Base-by-base conservation (phyloP, 2,797 vertebrate genomes). In the Fistularia commersonii region DNA sequence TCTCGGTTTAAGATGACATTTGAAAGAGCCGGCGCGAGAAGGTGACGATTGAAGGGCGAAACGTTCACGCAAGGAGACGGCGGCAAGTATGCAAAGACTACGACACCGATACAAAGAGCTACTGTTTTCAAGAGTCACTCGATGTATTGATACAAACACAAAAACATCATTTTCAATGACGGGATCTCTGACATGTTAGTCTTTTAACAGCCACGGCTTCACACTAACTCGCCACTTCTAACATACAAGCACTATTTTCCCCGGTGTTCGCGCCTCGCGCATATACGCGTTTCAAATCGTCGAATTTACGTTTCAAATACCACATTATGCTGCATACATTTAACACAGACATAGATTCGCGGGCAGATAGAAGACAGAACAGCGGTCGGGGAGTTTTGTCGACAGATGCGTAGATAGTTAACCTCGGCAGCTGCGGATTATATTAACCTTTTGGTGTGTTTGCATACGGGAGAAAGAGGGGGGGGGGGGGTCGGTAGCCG, bases 401-500 rank as follows among this genome's bases (percentile, higher is more conserved):
- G 72, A 80, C 77, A 73, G 69, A 66, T 69, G 53, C 59, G 51
- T 58, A 69, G 69, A 79, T 65, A 69, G 75, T 85, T 86, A 81
- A 80, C 77, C 79, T 76, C 67, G 64, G 77, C 58, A 65, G 69
- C 48, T 23, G 72, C 64, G 69, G 81, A 81, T 85, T 85, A 79
- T 81, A 85, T 84, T 85, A 87, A 87, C 84, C 83, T 87, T 85
- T 85, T 74, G 76, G 65, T 75, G 54, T 52, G 54, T 83, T 81
- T 80, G 77, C 75, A 80, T 78, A 73, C 59, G 56, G 53, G 49
- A 44, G 51, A 57, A 52, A 36, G 46, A 59, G 58, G 42, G 37
- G 15, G 48, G 48, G 64, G 40, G 31, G 42, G 39, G n/a, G 39
- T n/a, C n/a, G n/a, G n/a, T n/a, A n/a, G n/a, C n/a, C 33, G 52